Conservation (phyloP, 1,140 invertebrate genomes). For the Semibalanus balanoides region DNA sequence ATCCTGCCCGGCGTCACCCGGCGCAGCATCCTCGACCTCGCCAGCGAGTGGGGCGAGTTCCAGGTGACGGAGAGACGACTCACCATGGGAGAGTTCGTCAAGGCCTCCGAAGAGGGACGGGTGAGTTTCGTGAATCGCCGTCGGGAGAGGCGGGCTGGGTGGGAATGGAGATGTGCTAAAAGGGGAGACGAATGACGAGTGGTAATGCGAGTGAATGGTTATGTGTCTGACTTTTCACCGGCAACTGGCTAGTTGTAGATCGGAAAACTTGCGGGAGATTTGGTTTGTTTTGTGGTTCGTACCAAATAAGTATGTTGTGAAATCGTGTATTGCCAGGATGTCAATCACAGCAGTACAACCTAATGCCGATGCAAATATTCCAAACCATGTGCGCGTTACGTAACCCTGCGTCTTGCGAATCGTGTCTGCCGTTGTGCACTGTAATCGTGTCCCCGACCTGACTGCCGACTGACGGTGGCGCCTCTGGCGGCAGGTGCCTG, state of each 20-base stretch:
- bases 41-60: constrained; percentile 71
- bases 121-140: constrained; percentile 55
- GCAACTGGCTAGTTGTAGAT: too few species aligned
- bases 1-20: constrained; percentile 89
- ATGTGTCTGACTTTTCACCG: too few species aligned
- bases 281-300: too few species aligned
- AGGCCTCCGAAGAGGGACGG: constrained; percentile 58
- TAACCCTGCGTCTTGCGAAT: too few species aligned
- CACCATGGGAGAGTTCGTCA: constrained; percentile 69
- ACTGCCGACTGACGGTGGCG: neutral
- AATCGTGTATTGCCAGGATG: too few species aligned
- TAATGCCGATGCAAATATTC: too few species aligned
- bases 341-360: too few species aligned
- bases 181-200: neutral
- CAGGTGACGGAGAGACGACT: constrained; percentile 67
- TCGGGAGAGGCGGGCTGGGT: neutral
- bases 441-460: neutral
- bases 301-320: too few species aligned
- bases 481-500: constrained; percentile 52
- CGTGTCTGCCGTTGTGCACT: too few species aligned
- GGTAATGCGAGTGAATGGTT: too few species aligned
- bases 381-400: too few species aligned
- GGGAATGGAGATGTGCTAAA: neutral
- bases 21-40: constrained; percentile 67
- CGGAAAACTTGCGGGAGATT: too few species aligned